Evolutionary conservation across 2,113 vertebrate species (phyloP), one percentile per base, ranked within the genome.

Genomic region (Zapornia atra): DNA sequence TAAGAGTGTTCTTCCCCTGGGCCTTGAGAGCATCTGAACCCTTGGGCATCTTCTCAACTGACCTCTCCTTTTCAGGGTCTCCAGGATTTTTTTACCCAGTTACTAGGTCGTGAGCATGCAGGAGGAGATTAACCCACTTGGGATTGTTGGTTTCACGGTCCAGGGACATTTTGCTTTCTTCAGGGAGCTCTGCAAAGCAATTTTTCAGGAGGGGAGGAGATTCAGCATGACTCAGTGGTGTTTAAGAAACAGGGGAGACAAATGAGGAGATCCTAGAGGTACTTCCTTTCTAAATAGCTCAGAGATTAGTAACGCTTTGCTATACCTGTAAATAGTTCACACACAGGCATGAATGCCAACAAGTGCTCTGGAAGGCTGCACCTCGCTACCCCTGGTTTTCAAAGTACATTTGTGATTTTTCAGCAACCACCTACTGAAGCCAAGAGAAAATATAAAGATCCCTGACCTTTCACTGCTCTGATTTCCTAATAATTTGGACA

Each of bases 401-500:
- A 59, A 84, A 88, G 54, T 26, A 21, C 1, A 0, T 80, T 88
- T 71, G 60, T 64, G n/a, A 73, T 40, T 92, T 97, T 97, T 93
- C 70, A 80, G 63, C 88, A 87, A 29, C 53, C 36, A 77, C 88
- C 82, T 86, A 91, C 82, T 15, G 15, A 93, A 94, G 77, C 65
- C 64, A 92, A 97, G 84, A 94, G 70, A 96, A 95, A 96, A 95
- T 82, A 92, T 60, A 82, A 96, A 94, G 96, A 97, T 96, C 90
- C 87, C 70, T 97, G 97, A 97, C 94, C 96, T 97, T 97, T 97
- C 93, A 91, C 70, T 90, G 92, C 82, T 96, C 90, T 89, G 96
- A 96, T 97, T 97, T 97, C 96, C 96, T 95, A 97, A 97, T 94
- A 97, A 97, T 96, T 97, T 95, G 97, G 97, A 97, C 95, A 97